phyloP scores from a whole-genome alignment of 2,888 invertebrate genomes.

The Monoplex corrugatus region DNA sequence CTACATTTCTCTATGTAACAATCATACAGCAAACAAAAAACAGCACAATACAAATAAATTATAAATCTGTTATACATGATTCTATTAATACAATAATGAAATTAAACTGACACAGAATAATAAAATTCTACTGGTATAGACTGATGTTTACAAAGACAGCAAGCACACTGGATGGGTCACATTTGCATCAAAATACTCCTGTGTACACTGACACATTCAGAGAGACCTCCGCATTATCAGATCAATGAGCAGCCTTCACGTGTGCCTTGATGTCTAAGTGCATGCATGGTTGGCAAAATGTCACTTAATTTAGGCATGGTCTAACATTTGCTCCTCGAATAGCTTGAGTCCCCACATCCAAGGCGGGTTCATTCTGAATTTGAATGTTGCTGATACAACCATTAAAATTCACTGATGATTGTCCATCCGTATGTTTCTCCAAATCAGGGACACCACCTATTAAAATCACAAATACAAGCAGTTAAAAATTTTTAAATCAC shows the following conservation, averaged over 20 bases:
- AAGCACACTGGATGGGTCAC: slow-evolving; percentile 21
- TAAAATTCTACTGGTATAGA: background rate
- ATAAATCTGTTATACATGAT: slow-evolving; percentile 16
- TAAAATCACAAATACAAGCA: slow-evolving; percentile 9
- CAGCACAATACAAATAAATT: background rate
- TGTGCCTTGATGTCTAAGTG: slow-evolving; percentile 18
- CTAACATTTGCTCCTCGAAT: slow-evolving; percentile 69
- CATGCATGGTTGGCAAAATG: background rate
- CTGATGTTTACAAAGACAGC: background rate
- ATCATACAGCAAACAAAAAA: background rate
- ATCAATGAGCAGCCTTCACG: background rate
- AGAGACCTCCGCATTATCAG: background rate
- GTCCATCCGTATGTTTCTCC: slow-evolving; percentile 66
- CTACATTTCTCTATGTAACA: slow-evolving; percentile 3
- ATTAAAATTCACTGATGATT: slow-evolving; percentile 68
- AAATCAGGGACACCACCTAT: slow-evolving; percentile 76
- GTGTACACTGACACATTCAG: background rate
- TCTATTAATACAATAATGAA: background rate
- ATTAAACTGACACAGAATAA: background rate
- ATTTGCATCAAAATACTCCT: background rate
- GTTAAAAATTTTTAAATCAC: background rate
- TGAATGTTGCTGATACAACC: slow-evolving; percentile 73
- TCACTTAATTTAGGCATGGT: slow-evolving; percentile 61
- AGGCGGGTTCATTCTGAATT: slow-evolving; percentile 64
- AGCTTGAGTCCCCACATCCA: slow-evolving; percentile 63